Conservation (phyloP, 2,888 invertebrate species). For the Atrina japonica region DNA sequence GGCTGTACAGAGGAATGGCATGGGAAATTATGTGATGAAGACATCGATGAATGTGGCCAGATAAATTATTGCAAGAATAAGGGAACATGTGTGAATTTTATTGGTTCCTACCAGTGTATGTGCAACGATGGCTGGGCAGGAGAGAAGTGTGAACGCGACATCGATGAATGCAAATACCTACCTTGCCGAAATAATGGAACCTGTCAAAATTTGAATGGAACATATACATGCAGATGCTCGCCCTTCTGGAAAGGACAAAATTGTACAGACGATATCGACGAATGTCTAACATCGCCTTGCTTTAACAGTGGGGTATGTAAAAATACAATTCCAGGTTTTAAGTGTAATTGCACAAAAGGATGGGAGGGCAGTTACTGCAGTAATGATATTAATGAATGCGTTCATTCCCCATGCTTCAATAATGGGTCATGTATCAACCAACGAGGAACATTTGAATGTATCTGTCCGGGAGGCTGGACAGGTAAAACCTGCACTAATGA, state of each 20-base stretch:
- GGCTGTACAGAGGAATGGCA: conserved; percentile 17
- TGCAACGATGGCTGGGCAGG: conserved; percentile 18
- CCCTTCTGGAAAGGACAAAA: no score
- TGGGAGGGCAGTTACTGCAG: no score
- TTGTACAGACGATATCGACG: no score
- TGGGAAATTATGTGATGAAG: conserved; percentile 16
- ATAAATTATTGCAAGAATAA: conserved; percentile 14
- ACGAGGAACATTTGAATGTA: conserved; percentile 50
- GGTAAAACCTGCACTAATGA: no score
- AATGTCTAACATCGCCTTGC: no score
- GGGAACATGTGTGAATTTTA: conserved; percentile 40
- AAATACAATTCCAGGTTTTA: no score
- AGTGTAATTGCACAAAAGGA: no score
- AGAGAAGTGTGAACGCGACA: background rate
- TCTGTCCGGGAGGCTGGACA: conserved; percentile 43
- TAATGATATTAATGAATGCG: conserved; percentile 78
- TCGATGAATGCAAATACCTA: background rate
- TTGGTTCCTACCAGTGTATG: conserved; percentile 11
- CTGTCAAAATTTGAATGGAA: no score
- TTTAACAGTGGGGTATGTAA: background rate
- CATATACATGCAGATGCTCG: no score
- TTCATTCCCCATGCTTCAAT: conserved; percentile 52
- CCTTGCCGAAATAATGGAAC: background rate
- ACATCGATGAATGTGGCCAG: conserved; percentile 17
- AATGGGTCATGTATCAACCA: conserved; percentile 45